These are phyloP conservation scores for Epicampocera succincta DNA, from an alignment of 2,888 invertebrate genomes.

Conservation along the genomic window DNA sequence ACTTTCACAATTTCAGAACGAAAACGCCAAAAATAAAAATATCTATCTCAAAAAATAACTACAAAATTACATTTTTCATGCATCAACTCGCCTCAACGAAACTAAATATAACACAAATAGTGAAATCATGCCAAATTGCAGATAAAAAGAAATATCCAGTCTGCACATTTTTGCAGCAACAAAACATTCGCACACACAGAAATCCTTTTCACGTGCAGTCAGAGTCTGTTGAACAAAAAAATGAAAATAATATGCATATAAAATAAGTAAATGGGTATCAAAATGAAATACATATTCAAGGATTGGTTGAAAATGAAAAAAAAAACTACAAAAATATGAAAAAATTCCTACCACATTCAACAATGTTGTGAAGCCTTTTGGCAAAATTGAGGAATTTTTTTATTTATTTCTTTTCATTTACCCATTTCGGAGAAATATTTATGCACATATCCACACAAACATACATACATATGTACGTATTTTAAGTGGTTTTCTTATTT, in stretches of 20 bases:
- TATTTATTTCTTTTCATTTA: neutral
- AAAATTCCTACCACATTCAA: conserved; percentile 47
- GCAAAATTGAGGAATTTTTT: conserved; percentile 26
- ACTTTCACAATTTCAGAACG: too few species aligned
- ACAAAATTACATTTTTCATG: conserved; percentile 34
- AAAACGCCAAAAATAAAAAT: neutral
- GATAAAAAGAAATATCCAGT: conserved; percentile 49
- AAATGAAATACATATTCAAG: conserved; percentile 36
- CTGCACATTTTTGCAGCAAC: conserved; percentile 41
- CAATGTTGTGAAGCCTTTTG: conserved; percentile 59
- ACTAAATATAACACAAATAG: conserved; percentile 13
- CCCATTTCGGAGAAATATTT: neutral
- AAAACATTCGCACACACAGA: neutral
- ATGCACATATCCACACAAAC: conserved; percentile 24
- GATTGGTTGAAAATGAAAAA: neutral
- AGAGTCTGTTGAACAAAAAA: neutral
- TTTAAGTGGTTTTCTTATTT: conserved; percentile 15
- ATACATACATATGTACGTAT: conserved; percentile 16
- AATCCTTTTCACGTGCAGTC: conserved; percentile 7
- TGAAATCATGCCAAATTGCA: conserved; percentile 23
- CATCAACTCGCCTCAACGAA: conserved; percentile 22
- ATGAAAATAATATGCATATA: conserved; percentile 42
- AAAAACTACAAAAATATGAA: neutral
- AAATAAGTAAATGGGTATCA: conserved; percentile 53
- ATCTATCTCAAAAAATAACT: neutral